Conservation (phyloP, 2,113 vertebrate species). For the Gavia stellata region DNA sequence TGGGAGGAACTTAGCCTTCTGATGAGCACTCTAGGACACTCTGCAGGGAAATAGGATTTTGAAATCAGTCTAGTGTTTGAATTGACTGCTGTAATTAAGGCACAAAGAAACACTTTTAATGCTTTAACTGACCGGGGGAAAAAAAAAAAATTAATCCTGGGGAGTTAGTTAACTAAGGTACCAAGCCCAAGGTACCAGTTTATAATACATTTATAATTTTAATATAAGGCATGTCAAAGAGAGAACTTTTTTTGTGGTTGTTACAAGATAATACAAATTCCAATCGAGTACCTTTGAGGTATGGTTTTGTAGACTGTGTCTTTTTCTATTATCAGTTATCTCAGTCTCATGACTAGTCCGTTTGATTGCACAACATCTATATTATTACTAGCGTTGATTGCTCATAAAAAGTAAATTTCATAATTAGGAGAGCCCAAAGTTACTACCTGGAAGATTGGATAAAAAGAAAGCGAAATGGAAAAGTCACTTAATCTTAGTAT, state of each 20-base stretch:
- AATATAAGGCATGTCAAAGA: not conserved
- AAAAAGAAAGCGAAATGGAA: slow-evolving; percentile 62
- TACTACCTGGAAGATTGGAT: slow-evolving; percentile 58
- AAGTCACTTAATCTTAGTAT: slow-evolving; percentile 64
- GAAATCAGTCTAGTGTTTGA: not conserved
- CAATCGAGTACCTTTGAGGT: slow-evolving; percentile 15
- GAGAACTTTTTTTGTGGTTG: not conserved
- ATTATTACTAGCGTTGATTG: slow-evolving; percentile 54
- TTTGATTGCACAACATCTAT: slow-evolving; percentile 40
- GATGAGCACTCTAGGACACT: not conserved
- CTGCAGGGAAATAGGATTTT: not conserved
- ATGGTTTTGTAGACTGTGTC: slow-evolving; percentile 21
- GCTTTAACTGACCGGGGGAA: not conserved
- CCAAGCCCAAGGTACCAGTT: slow-evolving; percentile 5
- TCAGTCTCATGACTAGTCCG: slow-evolving; percentile 25
- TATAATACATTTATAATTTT: not conserved
- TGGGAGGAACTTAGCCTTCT: not conserved
- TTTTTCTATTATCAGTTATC: slow-evolving; percentile 48
- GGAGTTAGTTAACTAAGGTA: not conserved
- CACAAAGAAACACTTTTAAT: not conserved
- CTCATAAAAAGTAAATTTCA: slow-evolving; percentile 53
- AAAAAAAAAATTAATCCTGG: not conserved
- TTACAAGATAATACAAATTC: slow-evolving; percentile 34
- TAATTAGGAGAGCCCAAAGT: slow-evolving; percentile 55
- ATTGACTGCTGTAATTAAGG: not conserved